Base-by-base conservation (phyloP, 2,888 invertebrate species). In the Machimus rusticus region DNA sequence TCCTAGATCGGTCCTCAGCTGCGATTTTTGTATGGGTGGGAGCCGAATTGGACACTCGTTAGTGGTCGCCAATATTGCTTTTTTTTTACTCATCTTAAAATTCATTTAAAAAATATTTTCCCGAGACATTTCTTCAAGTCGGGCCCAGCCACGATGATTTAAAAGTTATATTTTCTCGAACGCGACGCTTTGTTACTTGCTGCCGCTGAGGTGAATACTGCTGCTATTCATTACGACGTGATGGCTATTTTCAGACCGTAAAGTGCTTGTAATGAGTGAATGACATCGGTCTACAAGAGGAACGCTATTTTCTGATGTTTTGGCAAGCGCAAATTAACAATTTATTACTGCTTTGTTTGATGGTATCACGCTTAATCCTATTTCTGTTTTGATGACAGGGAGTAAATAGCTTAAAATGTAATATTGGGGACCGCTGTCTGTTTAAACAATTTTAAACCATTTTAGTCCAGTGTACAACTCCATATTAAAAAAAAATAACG, bases 201-300 rank as follows among this genome's bases (percentile, higher is more conserved):
- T 55, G 28, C 78, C 37, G 1, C 31, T 14, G 66, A 23, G 82
- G 34, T 66, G 82, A 31, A 37, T 16, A 82, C 82, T 34, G 9
- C 23, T 82, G 55, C 37, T 34, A 57, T 57, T 55, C 66, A 57
- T 82, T 51, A 23, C 19, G 76, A 37, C 57, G 66, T 57, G 55
- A 82, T 82, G 28, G 82, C 82, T 82, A 82, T 82, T 82, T 82
- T 82, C 37, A 66, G 82, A 34, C 23, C 39, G n/a, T n/a, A 34
- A 55, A 82, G 57, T n/a, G 55, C 57, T 82, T 79, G 79, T 79
- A 79, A 51, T 79, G 79, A 57, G 57, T 66, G 57, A 55, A 57
- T n/a, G 82, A 82, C 66, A 66, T 66, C 37, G 37, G 34, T 82
- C 82, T 66, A 37, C 37, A 16, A 66, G 82, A 16, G 9, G 57